Base-by-base conservation (phyloP, 2,888 invertebrate genomes). In the Oligia latruncula region DNA sequence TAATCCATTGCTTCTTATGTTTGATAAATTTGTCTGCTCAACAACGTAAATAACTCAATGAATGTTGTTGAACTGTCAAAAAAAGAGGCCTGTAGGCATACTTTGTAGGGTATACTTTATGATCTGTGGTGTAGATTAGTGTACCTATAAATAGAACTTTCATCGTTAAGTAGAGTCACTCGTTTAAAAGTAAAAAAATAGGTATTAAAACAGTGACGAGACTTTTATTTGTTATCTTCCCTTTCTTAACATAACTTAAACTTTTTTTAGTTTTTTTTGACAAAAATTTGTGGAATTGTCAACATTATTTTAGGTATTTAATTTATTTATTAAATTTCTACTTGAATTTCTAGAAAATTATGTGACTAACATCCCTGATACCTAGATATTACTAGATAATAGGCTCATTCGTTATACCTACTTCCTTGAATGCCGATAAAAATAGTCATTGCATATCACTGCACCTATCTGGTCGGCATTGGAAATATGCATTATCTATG, bases 401-500 rank as follows among this genome's bases (percentile, higher is more conserved):
- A 70, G 29, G 49, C 67, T 62, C 8, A 60, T 77, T 79, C 15
- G 77, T 65, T 83, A 49, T 60, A 79, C 55, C 55, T 55, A 71
- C 58, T 83, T 81, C 85, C 76, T 72, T 75, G 83, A 83, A 76
- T 13, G 40, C 0, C 17, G 87, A 83, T 85, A 77, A 80, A 85
- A 84, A 82, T 76, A 85, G 82, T 66, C 20, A 71, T 86, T 84
- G 74, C 80, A 76, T 76, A 87, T 76, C 67, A 84, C 60, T 74
- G 76, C 71, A 74, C 43, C 60, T 80, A 87, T 78, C 80, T 80
- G 6, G 58, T 49, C 66, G 80, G 80, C 76, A 83, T 79, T 87
- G 87, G 82, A 84, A 80, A 82, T 78, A 64, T 74, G 77, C 72
- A 79, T 80, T 86, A 87, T 88, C 88, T 80, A 79, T 77, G 70